Conservation (phyloP, 2,113 vertebrate species). For the rabbit (Oryctolagus cuniculus) region DNA sequence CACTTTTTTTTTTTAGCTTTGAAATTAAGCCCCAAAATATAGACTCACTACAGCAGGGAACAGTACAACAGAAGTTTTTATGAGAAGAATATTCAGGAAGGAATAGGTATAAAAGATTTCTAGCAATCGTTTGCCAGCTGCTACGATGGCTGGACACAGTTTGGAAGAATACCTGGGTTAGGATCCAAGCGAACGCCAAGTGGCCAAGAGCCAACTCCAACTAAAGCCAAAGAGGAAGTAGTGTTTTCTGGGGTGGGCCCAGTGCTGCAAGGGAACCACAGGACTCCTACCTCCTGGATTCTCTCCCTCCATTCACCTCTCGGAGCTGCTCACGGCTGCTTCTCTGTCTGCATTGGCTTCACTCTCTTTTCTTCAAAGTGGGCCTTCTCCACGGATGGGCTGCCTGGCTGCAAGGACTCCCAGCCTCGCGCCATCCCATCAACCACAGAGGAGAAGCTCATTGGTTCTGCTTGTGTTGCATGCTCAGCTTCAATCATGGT, state of each 20-base stretch:
- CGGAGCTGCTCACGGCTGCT: not conserved
- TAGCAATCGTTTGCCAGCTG: not conserved
- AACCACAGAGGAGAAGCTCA: not conserved
- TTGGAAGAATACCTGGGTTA: not conserved
- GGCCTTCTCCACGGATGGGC: not conserved
- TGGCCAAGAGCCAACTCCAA: not conserved
- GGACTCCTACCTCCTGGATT: not conserved
- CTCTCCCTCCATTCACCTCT: not conserved
- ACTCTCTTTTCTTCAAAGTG: not conserved
- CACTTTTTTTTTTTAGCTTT: not conserved
- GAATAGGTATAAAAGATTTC: not conserved
- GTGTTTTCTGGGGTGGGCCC: not conserved
- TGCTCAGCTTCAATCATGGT: not conserved
- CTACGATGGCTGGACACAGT: not conserved
- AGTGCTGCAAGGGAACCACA: not conserved
- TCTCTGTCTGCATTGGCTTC: not conserved
- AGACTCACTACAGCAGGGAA: not conserved
- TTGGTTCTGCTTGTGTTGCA: not conserved
- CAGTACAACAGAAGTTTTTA: not conserved
- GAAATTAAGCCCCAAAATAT: slow-evolving; percentile 36
- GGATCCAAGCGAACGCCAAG: not conserved
- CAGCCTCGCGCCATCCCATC: rapidly evolving
- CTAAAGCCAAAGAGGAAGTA: not conserved
- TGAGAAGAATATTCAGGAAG: slow-evolving; percentile 24
- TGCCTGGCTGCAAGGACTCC: not conserved